Evolutionary conservation across 2,113 vertebrate genomes (phyloP).

Genomic region (Eulemur rufifrons): DNA sequence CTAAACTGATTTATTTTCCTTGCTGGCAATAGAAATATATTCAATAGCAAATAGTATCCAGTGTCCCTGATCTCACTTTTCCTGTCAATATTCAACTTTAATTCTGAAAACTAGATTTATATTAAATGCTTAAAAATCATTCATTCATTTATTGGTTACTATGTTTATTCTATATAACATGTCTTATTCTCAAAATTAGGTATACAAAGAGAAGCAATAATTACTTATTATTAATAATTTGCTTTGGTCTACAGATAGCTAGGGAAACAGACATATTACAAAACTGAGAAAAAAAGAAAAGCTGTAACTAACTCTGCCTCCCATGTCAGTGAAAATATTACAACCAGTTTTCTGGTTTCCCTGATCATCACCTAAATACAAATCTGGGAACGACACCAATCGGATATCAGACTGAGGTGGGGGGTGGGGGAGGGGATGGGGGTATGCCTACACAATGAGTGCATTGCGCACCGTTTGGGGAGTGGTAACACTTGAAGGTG

Average conservation of each 20-base stretch:
- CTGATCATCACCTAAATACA: too few relatives aligned
- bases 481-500: too few relatives aligned
- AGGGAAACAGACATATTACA: background rate
- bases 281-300: background rate
- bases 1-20: background rate
- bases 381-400: too few relatives aligned
- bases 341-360: too few relatives aligned
- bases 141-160: background rate
- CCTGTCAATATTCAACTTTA: background rate
- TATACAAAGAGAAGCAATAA: background rate
- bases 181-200: background rate
- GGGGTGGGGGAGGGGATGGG: too few relatives aligned
- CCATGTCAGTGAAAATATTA: background rate
- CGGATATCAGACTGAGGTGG: too few relatives aligned
- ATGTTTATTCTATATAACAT: fast-evolving
- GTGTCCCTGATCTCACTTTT: background rate
- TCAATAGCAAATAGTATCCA: background rate
- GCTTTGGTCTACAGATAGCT: background rate
- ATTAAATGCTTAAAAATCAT: background rate
- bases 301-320: background rate
- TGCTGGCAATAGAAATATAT: background rate
- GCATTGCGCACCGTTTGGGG: too few relatives aligned
- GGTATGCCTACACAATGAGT: too few relatives aligned
- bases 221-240: background rate
- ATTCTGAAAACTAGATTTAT: background rate